Base-by-base conservation (phyloP, 1,140 invertebrate genomes). In the Drosophila navojoa region DNA sequence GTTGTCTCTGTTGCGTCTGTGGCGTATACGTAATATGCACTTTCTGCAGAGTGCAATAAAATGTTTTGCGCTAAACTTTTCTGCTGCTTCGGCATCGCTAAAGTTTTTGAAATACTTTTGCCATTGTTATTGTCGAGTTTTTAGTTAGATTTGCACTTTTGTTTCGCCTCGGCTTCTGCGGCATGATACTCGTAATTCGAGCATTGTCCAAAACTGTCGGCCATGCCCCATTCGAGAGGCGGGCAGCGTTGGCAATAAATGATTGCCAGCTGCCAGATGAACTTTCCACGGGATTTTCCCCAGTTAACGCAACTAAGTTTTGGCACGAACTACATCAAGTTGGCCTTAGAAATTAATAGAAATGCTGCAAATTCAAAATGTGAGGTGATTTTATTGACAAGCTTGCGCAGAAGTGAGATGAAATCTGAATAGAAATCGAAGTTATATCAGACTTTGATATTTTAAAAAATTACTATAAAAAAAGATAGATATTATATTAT, bases 41-140 rank as follows among this genome's bases (percentile, higher is more conserved):
- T 71, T 77, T 71, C 76, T 77, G 81, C 67, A 78, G 79, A 86
- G 82, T 82, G 82, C 82, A 87, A 86, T 86, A 86, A 86, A 86
- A 86, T 86, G 82, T 87, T 86, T 87, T 82, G 76, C 69, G 73
- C 73, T 58, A 81, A 86, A 86, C 71, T 89, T 89, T 87, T 76
- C 38, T 69, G 77, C 72, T 76, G 59, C 67, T 49, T 63, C 52
- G 67, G 76, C 68, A 66, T 66, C 64, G 70, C 38, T 45, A 61
- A 84, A 86, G 72, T 73, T 81, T 64, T 64, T 62, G 35, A 86
- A 86, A 86, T 86, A 81, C 77, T 86, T 86, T 68, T 79, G 67
- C 47, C 63, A 64, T 66, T 71, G 72, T 67, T 81, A 72, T 71
- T 69, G 78, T 53, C 69, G 81, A 81, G 75, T 76, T 86, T 84